Base-by-base conservation (phyloP, 2,797 vertebrate species). In the Emys orbicularis region DNA sequence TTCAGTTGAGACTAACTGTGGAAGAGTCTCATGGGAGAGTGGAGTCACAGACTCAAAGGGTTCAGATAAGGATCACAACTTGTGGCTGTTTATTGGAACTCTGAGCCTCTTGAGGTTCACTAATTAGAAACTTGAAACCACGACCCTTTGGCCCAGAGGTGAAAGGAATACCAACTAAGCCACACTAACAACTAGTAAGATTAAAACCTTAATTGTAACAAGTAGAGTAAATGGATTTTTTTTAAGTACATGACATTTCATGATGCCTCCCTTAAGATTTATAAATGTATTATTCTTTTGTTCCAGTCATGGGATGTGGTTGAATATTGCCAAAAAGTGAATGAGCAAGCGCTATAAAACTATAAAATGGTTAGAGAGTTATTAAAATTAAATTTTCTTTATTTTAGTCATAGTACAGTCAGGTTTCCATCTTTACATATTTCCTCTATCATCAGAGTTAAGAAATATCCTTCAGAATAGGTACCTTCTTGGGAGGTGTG, bases 351-450 rank as follows among this genome's bases (percentile, higher is more conserved):
- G 16, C 16, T 86, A 52, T 88, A 89, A 90, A 92, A 85, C 37
- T 37, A 5, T 90, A 92, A 84, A 94, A 65, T 82, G 25, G 1
- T 92, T 91, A n/a, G 82, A 81, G 61, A 87, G 16, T 92, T 93
- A 88, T 92, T 96, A 94, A 95, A 96, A 95, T 34, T 52, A 87
- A 37, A 87, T 86, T 65, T 90, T 96, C 86, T 88, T 95, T 96
- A 90, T 88, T 92, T 93, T 61, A 88, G n/a, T 88, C 53, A 90
- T 88, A 81, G 23, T 86, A 23, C 84, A 68, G 34, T 89, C 86
- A 92, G 41, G 77, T 95, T 93, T 95, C 76, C 79, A 54, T 84
- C 83, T 94, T 94, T 56, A 59, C 37, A 4, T 86, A 59, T 68
- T 90, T 92, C n/a, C 12, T 83, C 13, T 93, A 41, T 41, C 2